These are phyloP conservation scores for Okapia johnstoni DNA, from an alignment of 2,113 vertebrate species.

Conservation along the genomic window DNA sequence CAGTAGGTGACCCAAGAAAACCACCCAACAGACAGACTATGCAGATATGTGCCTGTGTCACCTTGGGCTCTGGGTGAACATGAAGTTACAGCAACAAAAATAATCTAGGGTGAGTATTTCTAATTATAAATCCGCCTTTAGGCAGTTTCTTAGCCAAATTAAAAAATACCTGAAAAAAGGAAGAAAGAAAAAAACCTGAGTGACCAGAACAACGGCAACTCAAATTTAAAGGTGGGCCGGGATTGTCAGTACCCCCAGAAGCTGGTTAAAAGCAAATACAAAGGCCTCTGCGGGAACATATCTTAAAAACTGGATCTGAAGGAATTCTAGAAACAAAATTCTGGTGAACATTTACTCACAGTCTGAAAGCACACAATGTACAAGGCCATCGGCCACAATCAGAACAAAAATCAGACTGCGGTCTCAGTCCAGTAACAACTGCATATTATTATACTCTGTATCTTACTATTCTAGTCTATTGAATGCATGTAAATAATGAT, in stretches of 20 bases:
- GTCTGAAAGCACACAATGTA: neutral
- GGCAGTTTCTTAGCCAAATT: neutral
- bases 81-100: neutral
- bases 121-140: neutral
- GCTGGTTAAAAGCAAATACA: neutral
- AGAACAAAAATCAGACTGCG: neutral
- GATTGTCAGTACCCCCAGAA: too few relatives aligned
- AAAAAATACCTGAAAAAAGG: neutral
- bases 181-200: neutral
- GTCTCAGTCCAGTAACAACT: neutral
- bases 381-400: neutral
- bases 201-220: neutral
- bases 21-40: fast-evolving
- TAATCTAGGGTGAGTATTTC: neutral
- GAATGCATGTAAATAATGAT: neutral
- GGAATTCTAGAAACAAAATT: neutral
- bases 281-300: neutral
- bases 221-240: neutral
- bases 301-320: neutral
- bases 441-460: neutral
- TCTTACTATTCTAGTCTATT: neutral
- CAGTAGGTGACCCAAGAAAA: neutral
- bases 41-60: fast-evolving
- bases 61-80: neutral
- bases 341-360: neutral